Base-by-base conservation (phyloP, 1,140 invertebrate species). In the Danaus plexippus region DNA sequence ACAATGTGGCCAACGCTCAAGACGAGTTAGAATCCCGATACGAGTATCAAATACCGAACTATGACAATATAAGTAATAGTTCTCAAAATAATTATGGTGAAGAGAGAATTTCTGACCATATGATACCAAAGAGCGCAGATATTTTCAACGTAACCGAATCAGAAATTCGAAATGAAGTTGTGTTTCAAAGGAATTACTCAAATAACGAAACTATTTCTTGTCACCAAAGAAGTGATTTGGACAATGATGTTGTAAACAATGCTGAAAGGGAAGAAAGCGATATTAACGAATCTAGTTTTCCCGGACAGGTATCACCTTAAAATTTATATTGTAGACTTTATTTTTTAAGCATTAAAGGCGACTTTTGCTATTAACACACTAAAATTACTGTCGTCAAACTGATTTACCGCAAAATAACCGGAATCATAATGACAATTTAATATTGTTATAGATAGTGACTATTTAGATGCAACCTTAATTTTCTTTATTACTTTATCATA, bases 401-500 rank as follows among this genome's bases (percentile, higher is more conserved):
- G 64, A 76, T 75, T 79, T 71, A 79, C 76, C 75, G 64, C 82
- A 82, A 57, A 65, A 60, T 49, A 83, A 86, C 80, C 77, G 73
- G 83, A 81, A 77, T 55, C 59, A 54, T 86, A 81, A 86, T 75
- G 75, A 75, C 65, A 74, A 75, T 77, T 84, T 81, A 84, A 85
- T 85, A 69, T 77, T 57, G 57, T 75, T 56, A 59, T 73, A 66
- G 66, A 69, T 75, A 71, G 63, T 63, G 63, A 61, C 64, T 71
- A 80, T 80, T 80, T 77, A 73, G 64, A 77, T 72, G 65, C 68
- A 75, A 66, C 61, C 66, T 64, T 62, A 51, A 61, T 57, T 61
- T 44, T 66, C 52, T 64, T 72, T 75, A 84, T 75, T 80, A 44
- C 65, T 59, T 51, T 52, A 52, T 48, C 47, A 63, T 61, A 52